phyloP scores from a whole-genome alignment of 1,140 invertebrate species.

The Drosophila rufa region DNA sequence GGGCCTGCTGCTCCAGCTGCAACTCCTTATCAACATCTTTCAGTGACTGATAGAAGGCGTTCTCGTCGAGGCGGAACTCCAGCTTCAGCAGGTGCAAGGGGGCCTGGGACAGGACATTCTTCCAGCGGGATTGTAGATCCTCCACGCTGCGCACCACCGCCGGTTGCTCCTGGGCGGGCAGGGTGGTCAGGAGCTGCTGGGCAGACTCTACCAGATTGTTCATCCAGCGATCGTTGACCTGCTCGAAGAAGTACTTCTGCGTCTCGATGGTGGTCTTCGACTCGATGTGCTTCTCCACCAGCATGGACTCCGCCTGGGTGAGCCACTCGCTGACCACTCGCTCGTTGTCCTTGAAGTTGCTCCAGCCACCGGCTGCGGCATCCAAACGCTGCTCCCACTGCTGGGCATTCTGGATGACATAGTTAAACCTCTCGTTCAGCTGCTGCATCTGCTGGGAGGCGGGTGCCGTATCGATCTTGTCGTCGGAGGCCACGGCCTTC shows the following conservation, averaged over 20 bases:
- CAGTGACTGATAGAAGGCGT: constrained; percentile 92
- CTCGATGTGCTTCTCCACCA: constrained; percentile 93
- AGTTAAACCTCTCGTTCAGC: constrained; percentile 93
- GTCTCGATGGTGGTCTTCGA: constrained; percentile 92
- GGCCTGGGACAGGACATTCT: constrained; percentile 91
- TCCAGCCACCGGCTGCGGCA: constrained; percentile 93
- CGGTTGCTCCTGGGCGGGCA: constrained; percentile 89
- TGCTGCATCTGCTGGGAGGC: constrained; percentile 90
- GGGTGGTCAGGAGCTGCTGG: constrained; percentile 90
- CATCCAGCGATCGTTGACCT: constrained; percentile 93
- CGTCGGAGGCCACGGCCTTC: constrained; percentile 90
- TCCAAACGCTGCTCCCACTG: constrained; percentile 92
- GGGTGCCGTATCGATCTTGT: constrained; percentile 90
- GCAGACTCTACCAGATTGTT: constrained; percentile 92
- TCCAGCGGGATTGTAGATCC: constrained; percentile 91
- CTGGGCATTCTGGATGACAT: constrained; percentile 90
- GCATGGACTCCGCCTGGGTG: constrained; percentile 91
- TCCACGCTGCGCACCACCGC: constrained; percentile 90
- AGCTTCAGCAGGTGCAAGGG: constrained; percentile 94
- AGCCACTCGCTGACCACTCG: constrained; percentile 94
- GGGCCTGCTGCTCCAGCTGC: constrained; percentile 93
- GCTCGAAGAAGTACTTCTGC: constrained; percentile 94
- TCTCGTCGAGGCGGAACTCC: constrained; percentile 95
- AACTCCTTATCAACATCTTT: constrained; percentile 96
- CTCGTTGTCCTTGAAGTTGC: constrained; percentile 93